Conservation (phyloP, 2,888 invertebrate species). For the Hoplodrina ambigua region DNA sequence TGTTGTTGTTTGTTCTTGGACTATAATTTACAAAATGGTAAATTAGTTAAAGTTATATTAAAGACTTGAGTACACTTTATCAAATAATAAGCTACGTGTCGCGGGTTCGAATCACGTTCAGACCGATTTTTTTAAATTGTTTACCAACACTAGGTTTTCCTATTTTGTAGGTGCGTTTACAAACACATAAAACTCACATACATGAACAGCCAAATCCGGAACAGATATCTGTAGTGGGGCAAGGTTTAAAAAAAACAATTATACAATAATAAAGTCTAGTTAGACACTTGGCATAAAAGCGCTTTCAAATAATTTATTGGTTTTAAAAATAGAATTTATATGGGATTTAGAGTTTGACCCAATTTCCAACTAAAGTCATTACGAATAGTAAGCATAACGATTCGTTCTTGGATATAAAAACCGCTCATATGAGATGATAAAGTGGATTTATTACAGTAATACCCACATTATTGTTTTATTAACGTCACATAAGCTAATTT, state of each 20-base stretch:
- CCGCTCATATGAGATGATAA: constrained; percentile 5
- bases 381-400: constrained; percentile 1
- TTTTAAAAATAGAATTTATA: not conserved
- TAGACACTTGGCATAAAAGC: not conserved
- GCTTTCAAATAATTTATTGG: not conserved
- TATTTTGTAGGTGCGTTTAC: too few species aligned
- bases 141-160: too few species aligned
- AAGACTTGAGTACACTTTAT: too few species aligned
- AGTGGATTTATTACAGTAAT: constrained; percentile 15
- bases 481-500: constrained; percentile 16
- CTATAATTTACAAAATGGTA: too few species aligned
- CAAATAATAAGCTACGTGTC: too few species aligned
- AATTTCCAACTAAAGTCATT: constrained; percentile 4
- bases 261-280: constrained; percentile 7
- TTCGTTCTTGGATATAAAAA: not conserved
- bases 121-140: too few species aligned
- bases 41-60: too few species aligned
- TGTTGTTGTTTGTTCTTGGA: too few species aligned
- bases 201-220: too few species aligned
- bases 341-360: constrained; percentile 10
- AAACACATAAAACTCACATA: too few species aligned
- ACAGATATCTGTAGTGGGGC: too few species aligned
- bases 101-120: too few species aligned
- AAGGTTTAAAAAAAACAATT: not conserved
- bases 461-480: constrained; percentile 12